These are phyloP conservation scores for Temnothorax curvispinosus DNA, from an alignment of 1,140 invertebrate genomes.

Conservation along the genomic window DNA sequence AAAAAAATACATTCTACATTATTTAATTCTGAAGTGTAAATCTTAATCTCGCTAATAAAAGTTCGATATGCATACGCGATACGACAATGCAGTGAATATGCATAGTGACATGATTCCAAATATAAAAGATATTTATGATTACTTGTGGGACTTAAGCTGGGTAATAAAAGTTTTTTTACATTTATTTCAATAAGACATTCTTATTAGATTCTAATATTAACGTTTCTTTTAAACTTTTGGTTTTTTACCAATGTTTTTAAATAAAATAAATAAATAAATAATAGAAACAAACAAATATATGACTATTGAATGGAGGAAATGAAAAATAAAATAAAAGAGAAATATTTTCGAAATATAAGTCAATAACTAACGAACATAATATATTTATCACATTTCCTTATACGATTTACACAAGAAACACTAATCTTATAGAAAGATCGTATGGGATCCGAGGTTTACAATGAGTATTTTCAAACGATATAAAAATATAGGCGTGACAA, in stretches of 20 bases:
- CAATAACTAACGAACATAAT: background rate
- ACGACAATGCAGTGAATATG: too few relatives aligned
- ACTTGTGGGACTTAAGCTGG: background rate
- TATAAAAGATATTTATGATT: background rate
- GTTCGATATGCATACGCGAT: too few relatives aligned
- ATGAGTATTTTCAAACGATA: background rate
- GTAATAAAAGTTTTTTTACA: too few relatives aligned
- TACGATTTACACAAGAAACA: background rate
- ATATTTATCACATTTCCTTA: background rate
- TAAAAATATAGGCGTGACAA: background rate
- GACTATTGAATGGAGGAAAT: background rate
- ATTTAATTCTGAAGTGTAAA: background rate
- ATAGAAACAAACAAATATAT: background rate
- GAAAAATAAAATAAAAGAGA: background rate
- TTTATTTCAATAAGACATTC: background rate
- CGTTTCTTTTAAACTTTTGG: background rate
- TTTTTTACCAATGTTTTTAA: background rate
- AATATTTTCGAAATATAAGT: background rate
- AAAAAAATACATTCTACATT: background rate
- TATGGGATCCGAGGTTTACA: background rate
- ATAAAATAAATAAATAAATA: background rate
- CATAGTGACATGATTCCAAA: background rate
- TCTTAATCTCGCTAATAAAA: background rate
- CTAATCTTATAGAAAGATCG: background rate
- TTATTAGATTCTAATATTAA: background rate